Percentiles rank a stretch among this genome's conserved stretches.
Evolutionary conservation across 2,797 vertebrate genomes (phyloP).

Genomic region (Natrix natrix): DNA sequence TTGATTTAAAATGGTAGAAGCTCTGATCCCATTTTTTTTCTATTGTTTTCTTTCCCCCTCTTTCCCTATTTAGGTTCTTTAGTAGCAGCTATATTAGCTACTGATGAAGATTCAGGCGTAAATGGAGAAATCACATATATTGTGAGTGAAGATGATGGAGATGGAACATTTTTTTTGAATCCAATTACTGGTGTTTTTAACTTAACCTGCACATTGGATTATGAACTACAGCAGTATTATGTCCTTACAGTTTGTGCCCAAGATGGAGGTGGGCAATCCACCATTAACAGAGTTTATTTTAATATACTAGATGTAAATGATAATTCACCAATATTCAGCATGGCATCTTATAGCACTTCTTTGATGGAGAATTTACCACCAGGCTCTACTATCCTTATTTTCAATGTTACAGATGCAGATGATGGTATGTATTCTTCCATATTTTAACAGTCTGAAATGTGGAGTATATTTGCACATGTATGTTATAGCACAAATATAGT

Average conservation of each 20-base stretch:
- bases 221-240: constrained; percentile 87
- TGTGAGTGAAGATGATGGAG: constrained; percentile 88
- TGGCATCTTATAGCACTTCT: constrained; percentile 80
- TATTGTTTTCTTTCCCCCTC: neutral
- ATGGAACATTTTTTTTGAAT: constrained; percentile 89
- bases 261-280: constrained; percentile 88
- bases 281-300: constrained; percentile 88
- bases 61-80: constrained; percentile 83
- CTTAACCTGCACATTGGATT: constrained; percentile 86
- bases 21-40: neutral
- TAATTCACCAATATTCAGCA: constrained; percentile 84
- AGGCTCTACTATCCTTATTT: constrained; percentile 79
- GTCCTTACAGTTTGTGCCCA: constrained; percentile 83
- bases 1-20: neutral
- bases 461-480: accelerated
- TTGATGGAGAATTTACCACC: constrained; percentile 84
- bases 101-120: constrained; percentile 87
- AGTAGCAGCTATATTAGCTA: constrained; percentile 92
- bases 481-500: neutral
- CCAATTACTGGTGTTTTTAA: constrained; percentile 95
- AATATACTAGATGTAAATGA: constrained; percentile 93
- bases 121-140: constrained; percentile 94
- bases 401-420: constrained; percentile 85
- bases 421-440: constrained; percentile 77
- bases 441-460: accelerated